Evolutionary conservation across 2,113 vertebrate species (phyloP).

Genomic region (Asarcornis scutulata): DNA sequence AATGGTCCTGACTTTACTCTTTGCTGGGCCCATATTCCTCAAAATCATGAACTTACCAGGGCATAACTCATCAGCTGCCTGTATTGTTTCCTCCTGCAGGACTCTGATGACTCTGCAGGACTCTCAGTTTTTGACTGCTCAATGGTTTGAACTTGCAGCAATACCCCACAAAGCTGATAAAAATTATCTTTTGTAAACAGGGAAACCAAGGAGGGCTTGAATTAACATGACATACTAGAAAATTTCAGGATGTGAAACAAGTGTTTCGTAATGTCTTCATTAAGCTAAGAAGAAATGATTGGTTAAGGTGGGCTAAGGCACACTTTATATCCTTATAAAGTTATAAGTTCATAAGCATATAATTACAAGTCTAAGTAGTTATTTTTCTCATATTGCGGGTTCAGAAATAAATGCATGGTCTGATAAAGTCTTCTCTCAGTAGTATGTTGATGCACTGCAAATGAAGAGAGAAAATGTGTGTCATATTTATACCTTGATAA

Average conservation of each 20-base stretch:
- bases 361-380: background rate
- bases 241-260: background rate
- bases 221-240: background rate
- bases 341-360: too few species aligned
- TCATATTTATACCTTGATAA: background rate
- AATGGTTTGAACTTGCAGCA: background rate
- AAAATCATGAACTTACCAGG: too few species aligned
- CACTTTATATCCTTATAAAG: background rate
- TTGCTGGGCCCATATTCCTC: too few species aligned
- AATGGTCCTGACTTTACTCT: too few species aligned
- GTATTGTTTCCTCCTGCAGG: background rate
- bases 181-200: background rate
- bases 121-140: background rate
- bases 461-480: background rate
- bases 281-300: background rate
- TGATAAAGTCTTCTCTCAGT: background rate
- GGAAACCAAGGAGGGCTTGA: background rate
- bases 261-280: background rate
- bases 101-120: background rate
- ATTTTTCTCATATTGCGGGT: background rate
- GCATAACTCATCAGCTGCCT: background rate
- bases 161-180: background rate
- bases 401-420: background rate
- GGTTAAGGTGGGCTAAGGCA: background rate
- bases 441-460: background rate